A percentile compares a stretch with the other conserved stretches of the same genome.
Evolutionary conservation across 2,797 vertebrate genomes (phyloP).

Genomic region (Pangasius sanitwongsei): DNA sequence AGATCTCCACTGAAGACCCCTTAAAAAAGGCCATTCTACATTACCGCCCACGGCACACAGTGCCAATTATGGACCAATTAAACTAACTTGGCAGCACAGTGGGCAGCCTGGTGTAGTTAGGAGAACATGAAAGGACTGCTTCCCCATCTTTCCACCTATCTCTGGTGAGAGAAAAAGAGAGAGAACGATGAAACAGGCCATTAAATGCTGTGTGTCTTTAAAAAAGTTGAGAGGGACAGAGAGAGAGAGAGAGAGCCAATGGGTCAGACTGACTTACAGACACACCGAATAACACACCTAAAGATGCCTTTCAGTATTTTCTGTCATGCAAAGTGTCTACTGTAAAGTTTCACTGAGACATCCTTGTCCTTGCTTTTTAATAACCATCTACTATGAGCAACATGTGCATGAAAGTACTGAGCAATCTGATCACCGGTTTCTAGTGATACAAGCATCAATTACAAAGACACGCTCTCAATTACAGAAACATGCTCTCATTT

Average conservation of each 20-base stretch:
- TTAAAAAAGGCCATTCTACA: slow-evolving; percentile 36
- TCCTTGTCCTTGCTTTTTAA: not conserved
- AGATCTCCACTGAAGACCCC: slow-evolving; percentile 14
- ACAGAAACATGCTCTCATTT: slow-evolving; percentile 12
- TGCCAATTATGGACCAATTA: slow-evolving; percentile 45
- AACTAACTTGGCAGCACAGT: slow-evolving; percentile 36
- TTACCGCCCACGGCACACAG: slow-evolving; percentile 26
- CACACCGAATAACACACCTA: not conserved
- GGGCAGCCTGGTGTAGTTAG: slow-evolving; percentile 39
- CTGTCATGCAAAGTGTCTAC: not conserved
- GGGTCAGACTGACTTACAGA: not conserved
- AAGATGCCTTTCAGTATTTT: slow-evolving; percentile 17
- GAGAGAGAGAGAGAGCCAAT: not conserved
- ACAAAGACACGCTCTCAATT: slow-evolving; percentile 17
- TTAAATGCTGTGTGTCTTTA: slow-evolving; percentile 29
- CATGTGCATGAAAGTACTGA: slow-evolving; percentile 12
- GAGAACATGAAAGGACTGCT: slow-evolving; percentile 29
- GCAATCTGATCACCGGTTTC: slow-evolving; percentile 29
- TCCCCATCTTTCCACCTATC: slow-evolving; percentile 49
- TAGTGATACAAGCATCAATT: slow-evolving; percentile 12
- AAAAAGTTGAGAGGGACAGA: slow-evolving; percentile 13
- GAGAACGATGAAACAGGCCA: not conserved
- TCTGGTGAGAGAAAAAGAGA: slow-evolving; percentile 50
- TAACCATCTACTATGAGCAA: not conserved
- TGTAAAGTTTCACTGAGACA: not conserved